Conservation (phyloP, 1,140 invertebrate species). For the Diprion similis region DNA sequence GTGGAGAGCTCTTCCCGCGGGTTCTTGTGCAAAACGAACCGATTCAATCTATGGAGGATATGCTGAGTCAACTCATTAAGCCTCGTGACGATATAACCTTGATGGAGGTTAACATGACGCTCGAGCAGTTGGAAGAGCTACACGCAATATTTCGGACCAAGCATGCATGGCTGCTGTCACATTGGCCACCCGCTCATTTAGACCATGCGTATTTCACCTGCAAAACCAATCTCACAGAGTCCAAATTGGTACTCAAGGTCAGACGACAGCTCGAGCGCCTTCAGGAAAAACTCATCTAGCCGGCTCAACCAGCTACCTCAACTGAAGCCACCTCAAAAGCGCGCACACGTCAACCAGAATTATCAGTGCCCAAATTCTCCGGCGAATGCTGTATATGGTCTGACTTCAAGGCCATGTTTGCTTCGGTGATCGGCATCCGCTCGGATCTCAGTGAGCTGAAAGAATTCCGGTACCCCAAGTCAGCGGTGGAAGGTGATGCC, state of each 20-base stretch:
- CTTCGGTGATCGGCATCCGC: not conserved
- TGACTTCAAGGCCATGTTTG: not conserved
- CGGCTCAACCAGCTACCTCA: not conserved
- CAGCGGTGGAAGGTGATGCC: not conserved
- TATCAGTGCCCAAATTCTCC: slow-evolving; percentile 6
- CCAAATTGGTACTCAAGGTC: not conserved
- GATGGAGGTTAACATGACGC: not conserved
- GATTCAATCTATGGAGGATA: not conserved
- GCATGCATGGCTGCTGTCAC: not conserved
- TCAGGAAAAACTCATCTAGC: not conserved
- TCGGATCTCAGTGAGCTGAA: not conserved
- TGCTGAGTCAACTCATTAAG: not conserved
- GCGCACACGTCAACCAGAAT: not conserved
- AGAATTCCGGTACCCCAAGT: slow-evolving; percentile 14
- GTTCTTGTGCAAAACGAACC: not conserved
- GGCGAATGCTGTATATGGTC: slow-evolving; percentile 10
- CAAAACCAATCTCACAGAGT: not conserved
- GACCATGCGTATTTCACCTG: not conserved
- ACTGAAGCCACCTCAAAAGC: not conserved
- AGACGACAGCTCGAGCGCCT: not conserved
- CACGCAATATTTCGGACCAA: not conserved
- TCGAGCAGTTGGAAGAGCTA: not conserved
- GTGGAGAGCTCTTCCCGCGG: not conserved
- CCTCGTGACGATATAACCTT: not conserved
- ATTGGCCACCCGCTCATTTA: not conserved